Conservation (phyloP, 1,140 invertebrate genomes). For the Anastrepha obliqua region DNA sequence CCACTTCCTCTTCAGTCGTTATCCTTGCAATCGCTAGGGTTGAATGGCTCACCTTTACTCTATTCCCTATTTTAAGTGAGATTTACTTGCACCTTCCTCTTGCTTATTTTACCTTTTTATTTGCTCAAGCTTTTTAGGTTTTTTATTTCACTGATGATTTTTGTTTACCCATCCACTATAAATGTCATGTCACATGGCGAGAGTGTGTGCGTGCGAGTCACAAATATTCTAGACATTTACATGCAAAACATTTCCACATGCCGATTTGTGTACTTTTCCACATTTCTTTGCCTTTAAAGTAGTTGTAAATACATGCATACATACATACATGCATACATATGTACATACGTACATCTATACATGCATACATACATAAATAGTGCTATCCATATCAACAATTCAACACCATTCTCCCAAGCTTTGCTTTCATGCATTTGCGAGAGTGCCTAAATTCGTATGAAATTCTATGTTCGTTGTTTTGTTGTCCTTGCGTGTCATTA, state of each 20-base stretch:
- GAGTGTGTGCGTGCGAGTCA: background rate
- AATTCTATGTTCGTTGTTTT: background rate
- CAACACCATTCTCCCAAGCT: background rate
- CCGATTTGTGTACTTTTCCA: conserved; percentile 26
- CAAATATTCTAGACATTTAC: background rate
- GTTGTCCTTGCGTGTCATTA: conserved; percentile 45
- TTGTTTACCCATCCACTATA: conserved; percentile 13
- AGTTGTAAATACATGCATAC: too few relatives aligned
- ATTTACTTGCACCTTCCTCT: background rate
- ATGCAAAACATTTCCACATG: conserved; percentile 37
- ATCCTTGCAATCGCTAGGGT: background rate
- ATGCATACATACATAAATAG: background rate
- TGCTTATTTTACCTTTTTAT: conserved; percentile 18
- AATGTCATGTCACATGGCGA: background rate
- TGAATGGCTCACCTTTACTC: background rate
- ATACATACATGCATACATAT: too few relatives aligned
- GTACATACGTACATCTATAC: background rate
- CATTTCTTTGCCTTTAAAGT: background rate
- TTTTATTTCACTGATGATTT: background rate
- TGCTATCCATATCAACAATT: background rate
- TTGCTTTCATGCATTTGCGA: background rate
- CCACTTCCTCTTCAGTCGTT: background rate
- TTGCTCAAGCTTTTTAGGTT: conserved; percentile 37
- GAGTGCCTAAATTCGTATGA: conserved; percentile 29
- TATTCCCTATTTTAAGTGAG: background rate